phyloP scores from a whole-genome alignment of 2,888 invertebrate species.

The Andrena praecox region DNA sequence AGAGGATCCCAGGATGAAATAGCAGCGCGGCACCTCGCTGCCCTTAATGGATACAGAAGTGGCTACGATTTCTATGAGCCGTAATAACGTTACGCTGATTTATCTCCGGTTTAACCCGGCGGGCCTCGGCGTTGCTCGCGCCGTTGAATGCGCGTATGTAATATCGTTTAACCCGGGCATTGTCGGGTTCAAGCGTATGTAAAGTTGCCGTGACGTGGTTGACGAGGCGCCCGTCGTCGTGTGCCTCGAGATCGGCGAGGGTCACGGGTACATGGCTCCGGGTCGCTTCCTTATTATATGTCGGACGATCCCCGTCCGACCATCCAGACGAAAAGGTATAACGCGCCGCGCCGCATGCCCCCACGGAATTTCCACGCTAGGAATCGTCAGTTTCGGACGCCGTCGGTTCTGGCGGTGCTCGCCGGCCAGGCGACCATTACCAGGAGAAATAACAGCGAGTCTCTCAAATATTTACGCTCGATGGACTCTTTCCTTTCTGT shows the following conservation, averaged over 20 bases:
- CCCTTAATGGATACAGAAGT: constrained; percentile 79
- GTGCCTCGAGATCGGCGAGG: constrained; percentile 58
- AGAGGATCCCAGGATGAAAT: constrained; percentile 61
- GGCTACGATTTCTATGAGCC: constrained; percentile 78
- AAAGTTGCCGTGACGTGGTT: constrained; percentile 80
- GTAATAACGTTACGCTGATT: constrained; percentile 81
- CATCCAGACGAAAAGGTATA: constrained; percentile 22
- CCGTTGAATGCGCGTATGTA: constrained; percentile 72
- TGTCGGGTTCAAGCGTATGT: constrained; percentile 81
- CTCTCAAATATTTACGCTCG: constrained; percentile 6
- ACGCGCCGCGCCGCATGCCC: background rate
- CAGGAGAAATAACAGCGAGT: constrained; percentile 1
- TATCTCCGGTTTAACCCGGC: constrained; percentile 79
- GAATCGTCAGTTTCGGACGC: constrained; percentile 35
- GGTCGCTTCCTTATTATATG: constrained; percentile 77
- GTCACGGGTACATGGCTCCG: constrained; percentile 64
- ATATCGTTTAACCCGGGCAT: constrained; percentile 82
- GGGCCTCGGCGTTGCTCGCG: constrained; percentile 61
- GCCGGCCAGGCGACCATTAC: constrained; percentile 7
- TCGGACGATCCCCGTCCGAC: constrained; percentile 36
- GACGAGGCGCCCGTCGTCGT: constrained; percentile 67
- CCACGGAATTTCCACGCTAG: constrained; percentile 24
- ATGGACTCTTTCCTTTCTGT: background rate
- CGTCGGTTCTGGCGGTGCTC: background rate
- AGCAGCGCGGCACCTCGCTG: constrained; percentile 46